phyloP scores from a whole-genome alignment of 2,888 invertebrate genomes.

The Tenthredo amoena region DNA sequence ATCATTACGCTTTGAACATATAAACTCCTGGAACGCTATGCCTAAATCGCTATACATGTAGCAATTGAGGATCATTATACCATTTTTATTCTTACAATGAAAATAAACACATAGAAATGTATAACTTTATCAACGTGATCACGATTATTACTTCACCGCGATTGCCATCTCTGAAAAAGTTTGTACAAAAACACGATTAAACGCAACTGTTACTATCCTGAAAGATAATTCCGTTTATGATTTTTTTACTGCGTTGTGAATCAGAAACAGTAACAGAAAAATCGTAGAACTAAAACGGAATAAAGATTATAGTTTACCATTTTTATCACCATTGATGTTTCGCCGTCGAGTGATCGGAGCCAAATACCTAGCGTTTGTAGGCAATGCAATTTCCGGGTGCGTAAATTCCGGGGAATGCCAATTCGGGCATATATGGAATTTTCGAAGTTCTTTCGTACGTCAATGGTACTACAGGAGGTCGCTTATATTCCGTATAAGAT shows the following conservation, averaged over 20 bases:
- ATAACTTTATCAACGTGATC: slow-evolving; percentile 18
- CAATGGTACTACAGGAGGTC: slow-evolving; percentile 80
- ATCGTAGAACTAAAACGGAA: neutral
- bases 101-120: neutral
- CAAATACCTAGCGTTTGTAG: slow-evolving; percentile 75
- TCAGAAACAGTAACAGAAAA: neutral
- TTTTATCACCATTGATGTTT: neutral
- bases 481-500: slow-evolving; percentile 82
- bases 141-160: neutral
- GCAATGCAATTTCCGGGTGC: slow-evolving; percentile 80
- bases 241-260: neutral
- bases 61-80: neutral
- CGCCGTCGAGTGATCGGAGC: neutral
- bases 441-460: slow-evolving; percentile 79
- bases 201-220: neutral
- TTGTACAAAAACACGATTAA: slow-evolving; percentile 14
- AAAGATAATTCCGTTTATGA: neutral
- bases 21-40: neutral
- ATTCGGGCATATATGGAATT: slow-evolving; percentile 80
- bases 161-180: slow-evolving; percentile 3
- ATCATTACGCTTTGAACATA: slow-evolving; percentile 26
- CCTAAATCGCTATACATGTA: neutral
- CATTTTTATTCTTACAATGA: neutral
- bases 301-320: neutral
- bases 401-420: slow-evolving; percentile 81